phyloP scores from a whole-genome alignment of 1,140 invertebrate genomes.

The Atopsyche davidsoni region DNA sequence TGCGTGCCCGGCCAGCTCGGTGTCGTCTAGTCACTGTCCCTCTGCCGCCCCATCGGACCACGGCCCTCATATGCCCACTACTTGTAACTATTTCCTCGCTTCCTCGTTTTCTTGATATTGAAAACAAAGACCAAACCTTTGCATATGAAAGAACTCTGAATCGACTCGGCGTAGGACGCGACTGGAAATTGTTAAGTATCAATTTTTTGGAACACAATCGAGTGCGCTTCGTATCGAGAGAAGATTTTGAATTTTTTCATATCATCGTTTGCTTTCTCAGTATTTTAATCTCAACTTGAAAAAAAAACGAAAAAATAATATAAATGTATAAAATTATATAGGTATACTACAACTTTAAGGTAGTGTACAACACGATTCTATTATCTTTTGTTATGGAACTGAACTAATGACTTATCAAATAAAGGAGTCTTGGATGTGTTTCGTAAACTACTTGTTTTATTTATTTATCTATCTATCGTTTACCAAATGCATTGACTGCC shows the following conservation, averaged over 20 bases:
- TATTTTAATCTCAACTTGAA: conserved; percentile 7
- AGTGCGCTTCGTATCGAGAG: neutral
- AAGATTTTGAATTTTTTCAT: conserved; percentile 2
- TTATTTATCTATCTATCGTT: no score
- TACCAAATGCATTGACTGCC: no score
- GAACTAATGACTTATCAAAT: conserved; percentile 28
- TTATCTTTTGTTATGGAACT: conserved; percentile 28
- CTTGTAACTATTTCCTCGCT: no score
- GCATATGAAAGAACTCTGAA: neutral
- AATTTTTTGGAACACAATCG: neutral
- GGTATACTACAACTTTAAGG: conserved; percentile 22
- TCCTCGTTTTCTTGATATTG: neutral
- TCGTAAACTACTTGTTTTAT: conserved; percentile 16
- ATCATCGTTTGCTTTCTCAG: conserved; percentile 2
- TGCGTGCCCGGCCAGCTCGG: no score
- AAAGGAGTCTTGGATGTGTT: conserved; percentile 28
- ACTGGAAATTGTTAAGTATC: neutral
- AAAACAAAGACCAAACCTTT: neutral
- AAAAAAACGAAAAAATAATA: conserved; percentile 8
- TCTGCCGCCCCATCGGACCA: no score
- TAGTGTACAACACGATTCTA: conserved; percentile 24
- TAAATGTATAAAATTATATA: conserved; percentile 11
- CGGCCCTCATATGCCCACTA: no score
- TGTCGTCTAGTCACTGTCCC: no score
- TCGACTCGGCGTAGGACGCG: neutral